Percentiles rank a stretch among this genome's conserved stretches.
Conservation (phyloP, 2,797 vertebrate genomes). For the Diceros bicornis region DNA sequence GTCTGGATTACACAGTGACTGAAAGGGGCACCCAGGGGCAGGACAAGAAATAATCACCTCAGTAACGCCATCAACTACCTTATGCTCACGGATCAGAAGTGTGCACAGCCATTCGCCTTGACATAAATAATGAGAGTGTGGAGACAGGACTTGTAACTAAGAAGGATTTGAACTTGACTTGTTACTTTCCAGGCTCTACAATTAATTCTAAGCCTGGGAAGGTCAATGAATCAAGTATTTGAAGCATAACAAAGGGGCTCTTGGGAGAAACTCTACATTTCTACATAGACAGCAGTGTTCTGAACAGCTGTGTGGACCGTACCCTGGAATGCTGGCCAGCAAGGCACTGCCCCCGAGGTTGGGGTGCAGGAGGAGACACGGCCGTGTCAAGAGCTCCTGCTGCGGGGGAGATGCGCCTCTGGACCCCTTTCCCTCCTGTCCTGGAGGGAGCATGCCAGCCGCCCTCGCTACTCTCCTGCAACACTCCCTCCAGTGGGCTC, state of each 20-base stretch:
- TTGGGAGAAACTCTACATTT: neutral
- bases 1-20: accelerated
- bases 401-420: accelerated
- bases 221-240: neutral
- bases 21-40: too few relatives aligned
- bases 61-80: accelerated
- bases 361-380: accelerated
- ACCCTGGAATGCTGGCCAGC: accelerated
- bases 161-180: neutral
- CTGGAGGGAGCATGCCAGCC: neutral
- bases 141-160: neutral
- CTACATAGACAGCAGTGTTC: accelerated
- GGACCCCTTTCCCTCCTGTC: accelerated
- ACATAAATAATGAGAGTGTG: neutral
- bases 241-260: neutral
- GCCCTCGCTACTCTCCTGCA: accelerated
- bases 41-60: neutral
- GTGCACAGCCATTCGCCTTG: neutral
- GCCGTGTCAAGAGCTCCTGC: accelerated
- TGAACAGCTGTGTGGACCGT: neutral
- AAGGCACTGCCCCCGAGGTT: neutral
- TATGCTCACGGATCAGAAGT: neutral
- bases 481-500: accelerated
- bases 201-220: neutral
- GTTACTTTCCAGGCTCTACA: neutral